phyloP scores from a whole-genome alignment of 2,888 invertebrate species.

The Erebia aethiops region DNA sequence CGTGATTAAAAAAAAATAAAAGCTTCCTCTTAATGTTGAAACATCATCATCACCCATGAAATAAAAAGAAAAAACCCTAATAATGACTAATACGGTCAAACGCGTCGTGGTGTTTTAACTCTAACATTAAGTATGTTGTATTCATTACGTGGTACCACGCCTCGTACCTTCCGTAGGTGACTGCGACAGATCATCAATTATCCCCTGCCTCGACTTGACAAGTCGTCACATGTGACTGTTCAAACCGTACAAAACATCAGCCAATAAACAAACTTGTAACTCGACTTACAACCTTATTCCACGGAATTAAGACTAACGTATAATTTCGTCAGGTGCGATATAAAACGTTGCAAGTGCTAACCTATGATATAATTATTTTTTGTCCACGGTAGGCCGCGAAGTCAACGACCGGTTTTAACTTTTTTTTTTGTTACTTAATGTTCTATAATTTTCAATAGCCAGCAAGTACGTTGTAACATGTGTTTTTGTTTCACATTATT shows the following conservation, averaged over 20 bases:
- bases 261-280: constrained; percentile 20
- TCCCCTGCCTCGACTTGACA: constrained; percentile 62
- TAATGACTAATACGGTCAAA: background rate
- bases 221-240: constrained; percentile 55
- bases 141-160: constrained; percentile 29
- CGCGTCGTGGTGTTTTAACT: background rate
- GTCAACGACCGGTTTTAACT: constrained; percentile 37
- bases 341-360: constrained; percentile 22
- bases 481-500: constrained; percentile 36
- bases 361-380: constrained; percentile 41
- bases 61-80: background rate
- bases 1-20: background rate
- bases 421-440: constrained; percentile 33
- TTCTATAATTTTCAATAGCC: constrained; percentile 31
- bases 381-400: constrained; percentile 37
- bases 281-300: constrained; percentile 28
- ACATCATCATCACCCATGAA: constrained; percentile 4
- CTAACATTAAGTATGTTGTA: constrained; percentile 23
- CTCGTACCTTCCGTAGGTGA: constrained; percentile 40
- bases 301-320: constrained; percentile 8
- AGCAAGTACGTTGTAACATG: constrained; percentile 26
- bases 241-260: constrained; percentile 39
- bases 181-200: constrained; percentile 62
- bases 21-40: background rate
- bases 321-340: background rate